Base-by-base conservation (phyloP, 2,888 invertebrate species). In the Sarcophaga subvicina region DNA sequence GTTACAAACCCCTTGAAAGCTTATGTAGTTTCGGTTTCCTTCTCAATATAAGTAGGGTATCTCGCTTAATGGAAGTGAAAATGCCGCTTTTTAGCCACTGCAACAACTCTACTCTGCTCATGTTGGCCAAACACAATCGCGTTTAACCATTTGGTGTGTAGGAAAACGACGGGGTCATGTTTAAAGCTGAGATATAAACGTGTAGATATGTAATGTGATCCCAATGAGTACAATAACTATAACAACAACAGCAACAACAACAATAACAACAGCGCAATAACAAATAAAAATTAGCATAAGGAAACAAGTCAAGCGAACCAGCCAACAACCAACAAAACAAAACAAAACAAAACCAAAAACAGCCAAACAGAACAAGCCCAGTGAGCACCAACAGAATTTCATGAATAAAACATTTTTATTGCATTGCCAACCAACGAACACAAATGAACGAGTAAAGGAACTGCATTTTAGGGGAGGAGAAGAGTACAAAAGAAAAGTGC, bases 361-460 rank as follows among this genome's bases (percentile, higher is more conserved):
- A 37, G 37, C 37, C 10, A 37, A 37, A 37, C 37, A 37, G 37
- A 37, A 37, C 37, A 37, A 37, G 37, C 37, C 37, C 37, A 37
- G 8, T 37, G 37, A 37, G 37, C 37, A 54, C 54, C 75, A 72
- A 76, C 25, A 71, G 76, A 81, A 47, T 73, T 54, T 84, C 78
- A 87, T 87, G 87, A 85, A 85, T 83, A 86, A 80, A 87, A 87
- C 87, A 87, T 86, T 83, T 87, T 87, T 87, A 87, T 87, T 81
- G 87, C 79, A 80, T 60, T 82, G 67, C 62, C 75, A 82, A 17
- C 20, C 49, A 25, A 22, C 14, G 3, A 70, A 79, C 72, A 76
- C 72, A 76, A 85, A 37, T 37, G 8, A 1, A 37, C 2, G 37
- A 8, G 37, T 37, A 37, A 73, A 75, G 11, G 67, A 70, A 45